phyloP scores from a whole-genome alignment of 2,797 vertebrate genomes.

The Danio tinwini region DNA sequence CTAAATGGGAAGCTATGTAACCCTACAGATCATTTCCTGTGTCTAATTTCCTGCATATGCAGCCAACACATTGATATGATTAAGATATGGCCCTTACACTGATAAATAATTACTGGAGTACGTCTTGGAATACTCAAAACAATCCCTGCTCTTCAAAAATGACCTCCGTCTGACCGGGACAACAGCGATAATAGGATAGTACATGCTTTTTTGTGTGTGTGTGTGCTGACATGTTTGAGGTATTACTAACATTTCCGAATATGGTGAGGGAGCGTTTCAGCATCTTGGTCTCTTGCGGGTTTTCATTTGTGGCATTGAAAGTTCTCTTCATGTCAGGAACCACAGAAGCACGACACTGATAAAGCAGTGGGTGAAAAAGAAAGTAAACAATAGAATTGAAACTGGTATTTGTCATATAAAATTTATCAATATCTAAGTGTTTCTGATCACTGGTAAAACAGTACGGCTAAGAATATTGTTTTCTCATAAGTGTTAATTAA shows the following conservation, averaged over 20 bases:
- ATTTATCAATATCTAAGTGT: background rate
- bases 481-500: background rate
- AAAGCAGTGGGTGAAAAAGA: background rate
- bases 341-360: constrained; percentile 33
- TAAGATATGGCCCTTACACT: constrained; percentile 4
- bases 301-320: constrained; percentile 57
- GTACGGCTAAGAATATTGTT: background rate
- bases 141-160: constrained; percentile 1
- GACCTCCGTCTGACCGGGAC: constrained; percentile 14
- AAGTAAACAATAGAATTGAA: background rate
- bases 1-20: constrained; percentile 50
- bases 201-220: background rate
- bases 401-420: background rate
- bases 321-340: constrained; percentile 53
- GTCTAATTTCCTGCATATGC: constrained; percentile 30
- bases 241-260: constrained; percentile 66
- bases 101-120: constrained; percentile 14
- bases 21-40: constrained; percentile 24
- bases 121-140: constrained; percentile 36
- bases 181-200: constrained; percentile 30
- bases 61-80: constrained; percentile 34
- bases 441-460: background rate
- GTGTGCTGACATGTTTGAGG: constrained; percentile 28
- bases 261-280: constrained; percentile 67
- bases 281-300: constrained; percentile 64